These are phyloP conservation scores for Ctenochaetus hawaiiensis DNA, from an alignment of 2,797 vertebrate genomes.

Conservation along the genomic window DNA sequence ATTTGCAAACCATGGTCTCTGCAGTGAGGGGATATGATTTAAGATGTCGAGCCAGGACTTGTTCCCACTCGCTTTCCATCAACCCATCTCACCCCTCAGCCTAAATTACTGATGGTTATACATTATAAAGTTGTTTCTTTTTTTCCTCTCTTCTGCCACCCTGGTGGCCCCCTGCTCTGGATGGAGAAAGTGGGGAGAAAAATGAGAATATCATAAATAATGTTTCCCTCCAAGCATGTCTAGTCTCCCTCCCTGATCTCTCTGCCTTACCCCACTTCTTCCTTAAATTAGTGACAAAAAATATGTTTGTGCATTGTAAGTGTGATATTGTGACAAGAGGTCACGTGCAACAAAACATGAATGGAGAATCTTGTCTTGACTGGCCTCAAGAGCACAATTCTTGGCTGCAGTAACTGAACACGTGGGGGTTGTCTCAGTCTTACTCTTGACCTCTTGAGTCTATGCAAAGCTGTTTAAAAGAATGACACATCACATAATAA, in stretches of 20 bases:
- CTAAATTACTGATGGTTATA: slow-evolving; percentile 75
- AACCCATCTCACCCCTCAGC: slow-evolving; percentile 53
- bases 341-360: slow-evolving; percentile 66
- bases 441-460: slow-evolving; percentile 26
- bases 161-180: slow-evolving; percentile 54
- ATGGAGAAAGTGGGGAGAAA: slow-evolving; percentile 43
- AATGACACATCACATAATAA: neutral
- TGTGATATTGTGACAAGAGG: slow-evolving; percentile 65
- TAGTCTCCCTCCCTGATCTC: slow-evolving; percentile 51
- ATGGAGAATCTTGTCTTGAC: slow-evolving; percentile 61
- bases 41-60: slow-evolving; percentile 29
- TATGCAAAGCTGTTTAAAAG: slow-evolving; percentile 18
- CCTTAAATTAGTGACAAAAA: slow-evolving; percentile 82
- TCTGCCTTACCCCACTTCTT: slow-evolving; percentile 32
- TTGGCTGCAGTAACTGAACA: slow-evolving; percentile 59
- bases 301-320: slow-evolving; percentile 61
- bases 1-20: slow-evolving; percentile 2
- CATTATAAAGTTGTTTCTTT: slow-evolving; percentile 72
- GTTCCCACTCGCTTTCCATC: slow-evolving; percentile 49
- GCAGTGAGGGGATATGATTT: slow-evolving; percentile 49
- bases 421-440: slow-evolving; percentile 21
- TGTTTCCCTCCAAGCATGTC: slow-evolving; percentile 62
- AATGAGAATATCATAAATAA: slow-evolving; percentile 77
- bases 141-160: slow-evolving; percentile 33
- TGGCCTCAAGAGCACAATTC: slow-evolving; percentile 54